Evolutionary conservation across 2,888 invertebrate species (phyloP), one percentile per base, ranked within the genome.

Genomic region (Sceliomorpha sp.): DNA sequence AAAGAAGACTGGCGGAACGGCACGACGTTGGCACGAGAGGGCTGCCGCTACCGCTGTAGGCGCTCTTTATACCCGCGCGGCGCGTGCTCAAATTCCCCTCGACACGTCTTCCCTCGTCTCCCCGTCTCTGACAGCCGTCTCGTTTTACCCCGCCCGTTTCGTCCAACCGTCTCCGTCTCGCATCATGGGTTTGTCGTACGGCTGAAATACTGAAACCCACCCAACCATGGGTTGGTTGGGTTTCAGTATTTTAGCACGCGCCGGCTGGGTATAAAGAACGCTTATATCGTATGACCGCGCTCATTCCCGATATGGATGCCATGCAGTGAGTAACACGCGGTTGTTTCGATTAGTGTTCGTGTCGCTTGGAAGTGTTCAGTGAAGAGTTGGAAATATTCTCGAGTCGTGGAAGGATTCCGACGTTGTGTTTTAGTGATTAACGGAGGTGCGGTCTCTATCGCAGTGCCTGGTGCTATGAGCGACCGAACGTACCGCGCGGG

Each of bases 41-140:
- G 75, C 75, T 53, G 72, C 58, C 40, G 20, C 77, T 72, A 63
- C 67, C 63, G 73, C 67, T 66, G 71, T 59, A 74, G 70, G 73
- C 74, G 75, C 77, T 56, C 50, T 60, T 68, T 60, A 56, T 79
- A 81, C 72, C 67, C 73, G 70, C 63, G 70, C 80, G 87, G 87
- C 88, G 87, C 88, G 88, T 87, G 87, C 87, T 87, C 83, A 77
- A 78, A 75, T 80, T 79, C 83, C 75, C 76, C 77, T 66, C 72
- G 39, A 10, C 5, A 45, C n/a, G 45, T 40, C 53, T 15, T 31
- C 27, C 29, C 12, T 51, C 44, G 14, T 44, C 42, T 44, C 51
- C 40, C 34, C 40, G 12, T 39, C 14, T 40, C 10, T n/a, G 14
- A 7, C 12, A 7, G n/a, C 7, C 12, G 12, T 47, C 37, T 40